A percentile compares a stretch with the other conserved stretches of the same genome.
These are phyloP conservation scores for Matsumurasca onukii DNA, from an alignment of 1,140 invertebrate species.

Conservation along the genomic window DNA sequence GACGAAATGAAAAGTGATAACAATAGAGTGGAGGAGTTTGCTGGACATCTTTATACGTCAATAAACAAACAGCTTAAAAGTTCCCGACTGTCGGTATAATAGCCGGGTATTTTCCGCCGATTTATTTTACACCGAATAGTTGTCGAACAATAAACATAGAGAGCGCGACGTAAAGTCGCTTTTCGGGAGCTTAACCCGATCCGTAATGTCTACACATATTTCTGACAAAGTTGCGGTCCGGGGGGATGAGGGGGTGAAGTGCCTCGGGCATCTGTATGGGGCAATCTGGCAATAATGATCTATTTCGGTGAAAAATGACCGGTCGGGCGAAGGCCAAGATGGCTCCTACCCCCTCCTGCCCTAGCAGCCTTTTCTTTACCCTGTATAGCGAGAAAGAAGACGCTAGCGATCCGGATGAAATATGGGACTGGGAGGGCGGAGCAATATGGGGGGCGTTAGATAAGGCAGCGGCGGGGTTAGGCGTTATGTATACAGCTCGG, in stretches of 20 bases:
- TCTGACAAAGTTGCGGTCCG: not conserved
- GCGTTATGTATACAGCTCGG: constrained; percentile 24
- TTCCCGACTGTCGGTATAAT: constrained; percentile 9
- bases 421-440: constrained; percentile 25
- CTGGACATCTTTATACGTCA: constrained; percentile 20
- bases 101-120: constrained; percentile 18
- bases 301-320: constrained; percentile 16
- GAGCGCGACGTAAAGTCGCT: not conserved
- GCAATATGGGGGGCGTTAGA: constrained; percentile 34
- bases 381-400: constrained; percentile 22
- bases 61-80: constrained; percentile 27
- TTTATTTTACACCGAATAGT: constrained; percentile 14
- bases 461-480: constrained; percentile 29
- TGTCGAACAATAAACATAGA: not conserved
- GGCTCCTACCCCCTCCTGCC: not conserved
- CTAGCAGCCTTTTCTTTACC: not conserved
- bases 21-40: not conserved
- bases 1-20: not conserved
- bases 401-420: constrained; percentile 30
- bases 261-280: not conserved
- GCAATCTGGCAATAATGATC: constrained; percentile 20
- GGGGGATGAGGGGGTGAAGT: not conserved
- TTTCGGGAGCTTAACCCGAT: not conserved
- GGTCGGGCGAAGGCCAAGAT: constrained; percentile 16
- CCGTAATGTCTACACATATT: not conserved